These are phyloP conservation scores for Pimephales promelas DNA, from an alignment of 2,113 vertebrate species.

Conservation along the genomic window DNA sequence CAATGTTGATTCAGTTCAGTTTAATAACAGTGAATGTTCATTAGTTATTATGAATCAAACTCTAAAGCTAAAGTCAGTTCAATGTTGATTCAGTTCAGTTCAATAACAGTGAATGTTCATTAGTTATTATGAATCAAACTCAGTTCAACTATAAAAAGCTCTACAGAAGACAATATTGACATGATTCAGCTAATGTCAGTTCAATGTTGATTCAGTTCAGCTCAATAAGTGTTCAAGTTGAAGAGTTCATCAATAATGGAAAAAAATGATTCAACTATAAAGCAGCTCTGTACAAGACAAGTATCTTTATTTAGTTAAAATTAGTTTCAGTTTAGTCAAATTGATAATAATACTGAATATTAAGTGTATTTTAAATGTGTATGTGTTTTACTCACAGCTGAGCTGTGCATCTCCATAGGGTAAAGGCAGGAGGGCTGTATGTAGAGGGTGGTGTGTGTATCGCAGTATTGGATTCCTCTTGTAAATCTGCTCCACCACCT, in stretches of 20 bases:
- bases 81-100: not conserved
- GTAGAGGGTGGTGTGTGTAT: slow-evolving; percentile 90
- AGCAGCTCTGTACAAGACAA: not conserved
- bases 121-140: not conserved
- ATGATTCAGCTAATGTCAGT: not conserved
- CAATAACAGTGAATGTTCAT: not conserved
- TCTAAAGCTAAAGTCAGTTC: too few relatives aligned
- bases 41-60: not conserved
- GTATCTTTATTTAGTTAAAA: not conserved
- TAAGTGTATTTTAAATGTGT: not conserved
- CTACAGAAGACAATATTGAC: not conserved
- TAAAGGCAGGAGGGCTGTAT: slow-evolving; percentile 90
- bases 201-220: too few relatives aligned
- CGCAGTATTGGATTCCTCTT: slow-evolving; percentile 96
- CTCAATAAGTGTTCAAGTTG: too few relatives aligned
- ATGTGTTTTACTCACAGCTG: slow-evolving; percentile 73
- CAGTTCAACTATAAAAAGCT: not conserved
- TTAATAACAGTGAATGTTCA: not conserved
- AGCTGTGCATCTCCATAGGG: slow-evolving; percentile 93
- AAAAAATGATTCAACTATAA: too few relatives aligned
- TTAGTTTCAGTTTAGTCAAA: not conserved
- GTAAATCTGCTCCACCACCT: slow-evolving; percentile 96
- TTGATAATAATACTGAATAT: too few relatives aligned
- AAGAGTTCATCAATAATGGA: too few relatives aligned
- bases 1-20: too few relatives aligned